Conservation (phyloP, 1,140 invertebrate species). For the Triops cancriformis region DNA sequence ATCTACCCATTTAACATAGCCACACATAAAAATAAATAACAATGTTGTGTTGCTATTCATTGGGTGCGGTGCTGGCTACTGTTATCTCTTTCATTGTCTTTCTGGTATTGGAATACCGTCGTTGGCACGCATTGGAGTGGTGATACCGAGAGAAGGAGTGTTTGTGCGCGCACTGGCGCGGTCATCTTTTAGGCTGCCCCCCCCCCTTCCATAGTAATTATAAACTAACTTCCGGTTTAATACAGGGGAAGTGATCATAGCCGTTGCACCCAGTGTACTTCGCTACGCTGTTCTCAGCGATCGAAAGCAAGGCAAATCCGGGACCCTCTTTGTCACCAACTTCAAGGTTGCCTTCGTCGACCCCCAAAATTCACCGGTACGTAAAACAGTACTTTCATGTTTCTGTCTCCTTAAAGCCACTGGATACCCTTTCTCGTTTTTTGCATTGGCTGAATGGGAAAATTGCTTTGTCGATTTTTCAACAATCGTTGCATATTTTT, state of each 20-base stretch:
- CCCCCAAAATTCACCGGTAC: constrained; percentile 43
- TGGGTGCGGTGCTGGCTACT: constrained; percentile 20
- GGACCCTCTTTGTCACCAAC: constrained; percentile 72
- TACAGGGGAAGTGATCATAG: constrained; percentile 64
- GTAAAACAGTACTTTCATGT: background rate
- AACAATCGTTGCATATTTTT: too few relatives aligned
- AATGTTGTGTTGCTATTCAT: constrained; percentile 19
- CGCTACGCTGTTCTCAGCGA: constrained; percentile 71
- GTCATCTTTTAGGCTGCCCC: background rate
- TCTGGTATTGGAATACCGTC: constrained; percentile 18
- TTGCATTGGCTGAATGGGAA: too few relatives aligned
- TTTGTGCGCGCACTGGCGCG: background rate
- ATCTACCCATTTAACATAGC: background rate
- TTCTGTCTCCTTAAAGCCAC: background rate
- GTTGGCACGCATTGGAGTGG: constrained; percentile 17
- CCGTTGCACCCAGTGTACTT: constrained; percentile 66
- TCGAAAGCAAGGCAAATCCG: constrained; percentile 62
- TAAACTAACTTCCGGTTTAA: constrained; percentile 35
- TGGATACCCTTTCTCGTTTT: background rate
- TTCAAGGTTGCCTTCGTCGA: constrained; percentile 78
- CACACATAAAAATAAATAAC: background rate
- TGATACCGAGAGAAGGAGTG: background rate
- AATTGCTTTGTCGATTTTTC: too few relatives aligned
- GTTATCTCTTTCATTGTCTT: constrained; percentile 19
- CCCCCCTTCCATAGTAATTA: constrained; percentile 6